Percentiles rank a stretch among this genome's conserved stretches.
These are phyloP conservation scores for Glossophaga mutica DNA, from an alignment of 2,797 vertebrate species.

Conservation along the genomic window DNA sequence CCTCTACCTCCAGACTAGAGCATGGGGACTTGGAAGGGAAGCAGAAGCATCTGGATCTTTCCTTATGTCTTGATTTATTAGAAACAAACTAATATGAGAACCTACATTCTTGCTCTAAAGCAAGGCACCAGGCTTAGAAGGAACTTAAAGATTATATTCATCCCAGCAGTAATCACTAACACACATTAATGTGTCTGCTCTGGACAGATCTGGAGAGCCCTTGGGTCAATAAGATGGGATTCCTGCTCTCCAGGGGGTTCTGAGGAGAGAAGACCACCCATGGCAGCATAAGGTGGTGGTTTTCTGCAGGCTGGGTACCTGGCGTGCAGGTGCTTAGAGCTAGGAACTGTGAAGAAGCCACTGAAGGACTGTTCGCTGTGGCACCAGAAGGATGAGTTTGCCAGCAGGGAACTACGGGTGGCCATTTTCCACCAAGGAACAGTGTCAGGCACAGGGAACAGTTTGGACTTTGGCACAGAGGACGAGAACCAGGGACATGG, in stretches of 20 bases:
- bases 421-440: background rate
- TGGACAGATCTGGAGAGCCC: background rate
- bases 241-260: background rate
- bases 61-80: slow-evolving; percentile 46
- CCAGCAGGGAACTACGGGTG: background rate
- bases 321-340: background rate
- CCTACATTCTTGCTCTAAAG: background rate
- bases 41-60: background rate
- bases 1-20: background rate
- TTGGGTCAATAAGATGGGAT: background rate
- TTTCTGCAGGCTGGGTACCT: background rate
- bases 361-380: background rate
- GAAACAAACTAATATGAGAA: background rate
- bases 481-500: background rate
- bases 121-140: background rate
- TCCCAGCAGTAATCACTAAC: background rate
- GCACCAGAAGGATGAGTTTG: background rate
- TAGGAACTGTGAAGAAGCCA: background rate
- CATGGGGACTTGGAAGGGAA: background rate
- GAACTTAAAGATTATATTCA: slow-evolving; percentile 39
- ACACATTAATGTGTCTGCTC: background rate
- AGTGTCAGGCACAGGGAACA: background rate
- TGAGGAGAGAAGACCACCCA: background rate
- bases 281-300: background rate
- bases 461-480: background rate